Base-by-base conservation (phyloP, 2,888 invertebrate species). In the Phorcus lineatus region DNA sequence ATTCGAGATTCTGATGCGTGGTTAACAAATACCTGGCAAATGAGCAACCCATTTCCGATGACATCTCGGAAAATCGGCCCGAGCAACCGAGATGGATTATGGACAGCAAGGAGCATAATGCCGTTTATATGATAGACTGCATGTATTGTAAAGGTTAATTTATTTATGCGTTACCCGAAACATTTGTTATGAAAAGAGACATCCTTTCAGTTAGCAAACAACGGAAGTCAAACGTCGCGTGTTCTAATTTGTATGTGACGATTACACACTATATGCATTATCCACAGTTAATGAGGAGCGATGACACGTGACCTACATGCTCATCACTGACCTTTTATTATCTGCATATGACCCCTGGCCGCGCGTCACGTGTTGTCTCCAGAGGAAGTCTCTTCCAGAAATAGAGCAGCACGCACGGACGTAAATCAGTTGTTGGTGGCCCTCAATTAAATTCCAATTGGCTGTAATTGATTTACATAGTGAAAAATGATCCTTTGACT, bases 401-500 rank as follows among this genome's bases (percentile, higher is more conserved):
- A 70, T 70, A 70, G 70, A 11, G 19, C 70, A 70, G 36, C 70
- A 70, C 70, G 70, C 36, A 70, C 70, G 4, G n/a, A 19, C 40
- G 2, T 36, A 70, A 19, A 70, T 40, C 70, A 40, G 16, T 70
- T 70, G 40, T 40, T 70, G 40, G 9, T 36, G 40, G n/a, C 31
- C 31, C 70, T 70, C 70, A 70, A 70, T 70, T 70, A 70, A 70
- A 70, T 28, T 70, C 70, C 17, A 70, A 70, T 70, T 70, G 28
- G 17, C 19, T 36, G 19, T 70, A 70, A 70, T 70, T 70, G 70
- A 70, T 70, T 70, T 70, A 70, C 36, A 36, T 70, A 24, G 31
- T 70, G 70, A 40, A 70, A 40, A 36, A 36, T 70, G n/a, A 70
- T 70, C 70, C 36, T 70, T 70, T 70, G 70, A 70, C 70, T 70